Evolutionary conservation across 2,113 vertebrate species (phyloP), one percentile per base, ranked within the genome.

Genomic region (Gnathonemus longibarbis): DNA sequence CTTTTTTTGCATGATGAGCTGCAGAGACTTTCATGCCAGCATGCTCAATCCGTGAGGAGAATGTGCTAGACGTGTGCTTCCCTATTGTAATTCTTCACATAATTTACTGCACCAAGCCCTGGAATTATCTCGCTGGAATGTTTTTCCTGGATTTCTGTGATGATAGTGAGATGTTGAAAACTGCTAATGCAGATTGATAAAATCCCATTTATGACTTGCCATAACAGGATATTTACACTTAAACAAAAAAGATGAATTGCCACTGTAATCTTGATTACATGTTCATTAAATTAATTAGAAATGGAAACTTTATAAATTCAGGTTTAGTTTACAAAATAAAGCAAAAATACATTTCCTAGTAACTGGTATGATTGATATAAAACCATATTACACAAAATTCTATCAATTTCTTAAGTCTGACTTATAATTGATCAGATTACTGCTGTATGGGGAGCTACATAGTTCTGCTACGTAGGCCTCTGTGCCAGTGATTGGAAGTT

Each of bases 71-170:
- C 46, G 24, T 49, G 24, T 49, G 42, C 83, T 46, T 48, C 45
- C 10, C 46, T 27, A 49, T 85, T 85, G 83, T 49, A 85, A 85
- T 85, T 85, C 46, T 48, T 49, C 1, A 15, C 46, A 53, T 35
- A 87, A 62, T 88, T 42, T 62, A 42, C 31, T n/a, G 31, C 53
- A 39, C 6, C 31, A 42, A 88, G 50, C 45, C 31, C 87, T 62
- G 87, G 35, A 31, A 88, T 88, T 58, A 39, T 88, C 87, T 88
- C 35, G 7, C 21, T 58, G 86, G 42, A 53, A 27, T 87, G 86
- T 88, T 88, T 88, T 58, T 52, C 49, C 21, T 88, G 53, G 49
- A 87, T 53, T 31, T 10, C 10, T 87, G 49, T 35, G 11, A 87
- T 87, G 45, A 48, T 45, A 27, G 50, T 50, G 48, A 21, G 15